Evolutionary conservation across 2,113 vertebrate species (phyloP).

Genomic region (Heterotis niloticus): DNA sequence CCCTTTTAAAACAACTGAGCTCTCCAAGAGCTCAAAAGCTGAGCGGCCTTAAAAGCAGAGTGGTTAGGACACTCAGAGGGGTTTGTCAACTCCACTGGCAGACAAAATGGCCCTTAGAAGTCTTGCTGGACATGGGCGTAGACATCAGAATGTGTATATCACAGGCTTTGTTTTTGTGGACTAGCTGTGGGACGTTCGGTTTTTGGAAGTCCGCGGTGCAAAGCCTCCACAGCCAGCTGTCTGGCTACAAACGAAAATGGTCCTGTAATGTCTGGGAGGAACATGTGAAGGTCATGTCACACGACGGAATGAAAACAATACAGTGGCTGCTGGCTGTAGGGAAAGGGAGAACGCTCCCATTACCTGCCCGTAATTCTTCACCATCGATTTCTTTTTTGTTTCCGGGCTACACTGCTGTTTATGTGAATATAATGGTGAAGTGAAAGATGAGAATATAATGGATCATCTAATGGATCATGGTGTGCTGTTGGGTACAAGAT

Average conservation of each 20-base stretch:
- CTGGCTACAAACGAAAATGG: not conserved
- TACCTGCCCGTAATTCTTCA: conserved; percentile 36
- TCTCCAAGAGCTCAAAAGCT: not conserved
- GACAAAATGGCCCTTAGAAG: not conserved
- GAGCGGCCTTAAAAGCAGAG: not conserved
- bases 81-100: not conserved
- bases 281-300: conserved; percentile 34
- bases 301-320: conserved; percentile 2
- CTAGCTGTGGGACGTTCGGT: not conserved
- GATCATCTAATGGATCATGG: conserved; percentile 2
- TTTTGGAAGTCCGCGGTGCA: conserved; percentile 5
- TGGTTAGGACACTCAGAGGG: not conserved
- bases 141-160: not conserved
- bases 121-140: not conserved
- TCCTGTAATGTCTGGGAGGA: conserved; percentile 9
- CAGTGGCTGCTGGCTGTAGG: conserved; percentile 3
- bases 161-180: conserved; percentile 3
- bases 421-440: conserved; percentile 16
- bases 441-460: conserved; percentile 25
- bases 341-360: conserved; percentile 34
- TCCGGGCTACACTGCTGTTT: conserved; percentile 20
- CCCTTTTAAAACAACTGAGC: not conserved
- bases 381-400: conserved; percentile 36
- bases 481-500: conserved; percentile 1
- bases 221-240: not conserved